These are phyloP conservation scores for Hephaestus fuliginosus DNA, from an alignment of 2,797 vertebrate species.

Conservation along the genomic window DNA sequence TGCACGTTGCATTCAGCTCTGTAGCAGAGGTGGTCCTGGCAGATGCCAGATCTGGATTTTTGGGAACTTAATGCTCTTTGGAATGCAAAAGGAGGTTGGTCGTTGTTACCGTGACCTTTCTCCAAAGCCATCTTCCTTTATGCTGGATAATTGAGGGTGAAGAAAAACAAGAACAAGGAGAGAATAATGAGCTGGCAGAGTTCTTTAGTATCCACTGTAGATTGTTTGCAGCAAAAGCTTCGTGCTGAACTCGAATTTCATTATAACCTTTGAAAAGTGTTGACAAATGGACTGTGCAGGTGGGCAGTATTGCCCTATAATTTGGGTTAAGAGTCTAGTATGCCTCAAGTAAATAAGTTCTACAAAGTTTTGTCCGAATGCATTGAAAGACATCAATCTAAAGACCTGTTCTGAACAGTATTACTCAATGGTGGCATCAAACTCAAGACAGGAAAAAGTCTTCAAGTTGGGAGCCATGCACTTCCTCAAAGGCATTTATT, in stretches of 20 bases:
- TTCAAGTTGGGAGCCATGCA: not conserved
- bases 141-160: slow-evolving; percentile 54
- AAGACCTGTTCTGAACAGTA: not conserved
- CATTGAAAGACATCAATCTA: not conserved
- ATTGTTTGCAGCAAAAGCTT: slow-evolving; percentile 33
- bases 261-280: not conserved
- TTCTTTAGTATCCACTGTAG: slow-evolving; percentile 22
- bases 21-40: slow-evolving; percentile 51
- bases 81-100: slow-evolving; percentile 59
- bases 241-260: not conserved
- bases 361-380: not conserved
- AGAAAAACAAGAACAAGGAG: slow-evolving; percentile 43
- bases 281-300: slow-evolving; percentile 10
- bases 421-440: not conserved
- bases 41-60: slow-evolving; percentile 39
- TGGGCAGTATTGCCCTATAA: not conserved
- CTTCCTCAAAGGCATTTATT: not conserved
- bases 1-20: slow-evolving; percentile 24
- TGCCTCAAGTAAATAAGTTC: not conserved
- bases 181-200: slow-evolving; percentile 52
- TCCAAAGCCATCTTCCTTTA: slow-evolving; percentile 46
- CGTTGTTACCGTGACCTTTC: slow-evolving; percentile 36
- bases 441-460: not conserved
- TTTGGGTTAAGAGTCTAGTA: not conserved
- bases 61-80: slow-evolving; percentile 51